Percentiles rank a stretch among this genome's conserved stretches.
phyloP scores from a whole-genome alignment of 2,888 invertebrate species.

The Dichetophora obliterata region DNA sequence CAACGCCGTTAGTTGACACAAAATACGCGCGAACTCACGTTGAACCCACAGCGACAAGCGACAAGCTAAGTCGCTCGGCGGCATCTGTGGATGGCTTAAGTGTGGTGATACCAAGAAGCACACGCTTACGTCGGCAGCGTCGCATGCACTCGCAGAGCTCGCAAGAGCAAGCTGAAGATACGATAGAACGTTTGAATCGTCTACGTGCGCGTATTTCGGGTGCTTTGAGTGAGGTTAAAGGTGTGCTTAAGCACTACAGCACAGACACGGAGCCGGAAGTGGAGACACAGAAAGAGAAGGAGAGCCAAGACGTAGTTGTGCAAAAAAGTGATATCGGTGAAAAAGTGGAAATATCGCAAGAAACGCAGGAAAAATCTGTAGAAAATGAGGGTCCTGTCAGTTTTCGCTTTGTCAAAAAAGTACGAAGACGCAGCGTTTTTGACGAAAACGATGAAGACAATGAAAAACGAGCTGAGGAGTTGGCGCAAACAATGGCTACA shows the following conservation, averaged over 20 bases:
- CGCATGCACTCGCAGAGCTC: conserved; percentile 58
- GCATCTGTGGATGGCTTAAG: conserved; percentile 40
- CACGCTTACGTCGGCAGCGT: conserved; percentile 59
- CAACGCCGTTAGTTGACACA: background rate
- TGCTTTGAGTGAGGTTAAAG: conserved; percentile 66
- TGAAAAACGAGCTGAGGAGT: background rate
- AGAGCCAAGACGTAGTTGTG: conserved; percentile 43
- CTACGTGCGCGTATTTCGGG: conserved; percentile 66
- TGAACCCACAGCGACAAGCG: background rate
- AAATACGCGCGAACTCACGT: background rate
- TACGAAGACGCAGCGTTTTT: conserved; percentile 63
- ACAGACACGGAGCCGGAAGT: conserved; percentile 56
- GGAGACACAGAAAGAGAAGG: conserved; percentile 48
- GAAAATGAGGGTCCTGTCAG: conserved; percentile 54
- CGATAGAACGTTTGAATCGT: conserved; percentile 64
- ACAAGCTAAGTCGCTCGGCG: conserved; percentile 23
- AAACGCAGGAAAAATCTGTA: conserved; percentile 5
- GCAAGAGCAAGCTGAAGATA: conserved; percentile 60
- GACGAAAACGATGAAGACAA: conserved; percentile 59
- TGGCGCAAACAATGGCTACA: background rate
- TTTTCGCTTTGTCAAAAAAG: conserved; percentile 66
- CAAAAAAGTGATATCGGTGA: background rate
- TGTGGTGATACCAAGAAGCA: conserved; percentile 53
- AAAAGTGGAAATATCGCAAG: background rate
- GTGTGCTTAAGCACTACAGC: conserved; percentile 66